These are phyloP conservation scores for Halcyon smyrnensis DNA, from an alignment of 2,797 vertebrate species.

Conservation along the genomic window DNA sequence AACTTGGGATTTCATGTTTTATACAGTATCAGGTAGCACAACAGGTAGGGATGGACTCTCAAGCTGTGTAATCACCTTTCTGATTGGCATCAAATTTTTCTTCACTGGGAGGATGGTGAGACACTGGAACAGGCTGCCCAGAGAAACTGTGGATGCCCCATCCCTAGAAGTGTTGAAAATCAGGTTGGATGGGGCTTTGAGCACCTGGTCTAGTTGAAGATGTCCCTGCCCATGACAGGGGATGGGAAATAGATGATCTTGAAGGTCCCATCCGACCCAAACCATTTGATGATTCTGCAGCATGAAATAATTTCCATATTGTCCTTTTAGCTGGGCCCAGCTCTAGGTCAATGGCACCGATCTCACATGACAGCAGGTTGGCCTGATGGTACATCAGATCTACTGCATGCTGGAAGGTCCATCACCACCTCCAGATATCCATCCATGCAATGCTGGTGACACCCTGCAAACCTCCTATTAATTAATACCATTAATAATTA, in stretches of 20 bases:
- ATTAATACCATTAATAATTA: neutral
- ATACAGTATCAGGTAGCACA: neutral
- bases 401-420: neutral
- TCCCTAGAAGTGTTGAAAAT: neutral
- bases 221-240: neutral
- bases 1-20: neutral
- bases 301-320: neutral
- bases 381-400: neutral
- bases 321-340: neutral
- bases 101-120: neutral
- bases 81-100: neutral
- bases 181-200: neutral
- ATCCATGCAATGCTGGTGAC: accelerated
- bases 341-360: accelerated
- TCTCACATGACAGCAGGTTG: neutral
- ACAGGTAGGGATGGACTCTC: neutral
- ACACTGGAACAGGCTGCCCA: too few species aligned
- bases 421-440: neutral
- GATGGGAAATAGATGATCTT: neutral
- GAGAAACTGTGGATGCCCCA: neutral
- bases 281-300: neutral
- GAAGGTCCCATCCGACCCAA: neutral
- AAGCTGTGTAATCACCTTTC: neutral
- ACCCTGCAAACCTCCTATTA: neutral
- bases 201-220: neutral